A percentile compares a stretch with the other conserved stretches of the same genome.
Evolutionary conservation across 2,888 invertebrate species (phyloP).

Genomic region (Antitype chi): DNA sequence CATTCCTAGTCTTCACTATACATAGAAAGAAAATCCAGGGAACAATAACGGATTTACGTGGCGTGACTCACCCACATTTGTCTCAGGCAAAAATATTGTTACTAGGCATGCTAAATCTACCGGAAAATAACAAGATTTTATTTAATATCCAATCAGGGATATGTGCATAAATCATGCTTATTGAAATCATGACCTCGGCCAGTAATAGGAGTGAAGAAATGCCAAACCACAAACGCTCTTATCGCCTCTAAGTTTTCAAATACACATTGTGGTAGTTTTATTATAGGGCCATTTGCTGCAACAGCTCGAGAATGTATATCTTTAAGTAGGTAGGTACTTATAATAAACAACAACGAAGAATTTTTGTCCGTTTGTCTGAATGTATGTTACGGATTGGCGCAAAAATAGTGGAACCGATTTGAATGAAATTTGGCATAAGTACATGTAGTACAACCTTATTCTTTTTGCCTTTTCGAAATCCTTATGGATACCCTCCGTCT

Average conservation of each 20-base stretch:
- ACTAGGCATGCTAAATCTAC: neutral
- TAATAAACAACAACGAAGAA: too few relatives aligned
- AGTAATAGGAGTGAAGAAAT: conserved; percentile 11
- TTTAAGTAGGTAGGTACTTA: too few relatives aligned
- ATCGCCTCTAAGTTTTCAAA: conserved; percentile 12
- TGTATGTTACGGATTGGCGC: too few relatives aligned
- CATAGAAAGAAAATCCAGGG: neutral
- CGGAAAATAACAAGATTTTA: neutral
- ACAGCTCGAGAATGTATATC: neutral
- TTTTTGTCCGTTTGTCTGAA: too few relatives aligned
- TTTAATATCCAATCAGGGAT: neutral
- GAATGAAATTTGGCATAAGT: too few relatives aligned
- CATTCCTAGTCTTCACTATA: neutral
- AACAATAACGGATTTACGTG: neutral
- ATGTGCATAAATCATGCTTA: neutral
- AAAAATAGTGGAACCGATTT: too few relatives aligned
- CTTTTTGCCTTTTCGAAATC: too few relatives aligned
- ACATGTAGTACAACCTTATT: too few relatives aligned
- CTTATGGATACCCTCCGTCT: too few relatives aligned
- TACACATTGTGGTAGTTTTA: neutral
- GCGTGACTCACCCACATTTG: conserved; percentile 2
- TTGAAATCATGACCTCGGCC: conserved; percentile 7
- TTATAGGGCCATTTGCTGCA: neutral
- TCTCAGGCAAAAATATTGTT: neutral
- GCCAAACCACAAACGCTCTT: conserved; percentile 14